Percentiles rank a stretch among this genome's conserved stretches.
Evolutionary conservation across 2,113 vertebrate genomes (phyloP).

Genomic region (Loxodonta africana): DNA sequence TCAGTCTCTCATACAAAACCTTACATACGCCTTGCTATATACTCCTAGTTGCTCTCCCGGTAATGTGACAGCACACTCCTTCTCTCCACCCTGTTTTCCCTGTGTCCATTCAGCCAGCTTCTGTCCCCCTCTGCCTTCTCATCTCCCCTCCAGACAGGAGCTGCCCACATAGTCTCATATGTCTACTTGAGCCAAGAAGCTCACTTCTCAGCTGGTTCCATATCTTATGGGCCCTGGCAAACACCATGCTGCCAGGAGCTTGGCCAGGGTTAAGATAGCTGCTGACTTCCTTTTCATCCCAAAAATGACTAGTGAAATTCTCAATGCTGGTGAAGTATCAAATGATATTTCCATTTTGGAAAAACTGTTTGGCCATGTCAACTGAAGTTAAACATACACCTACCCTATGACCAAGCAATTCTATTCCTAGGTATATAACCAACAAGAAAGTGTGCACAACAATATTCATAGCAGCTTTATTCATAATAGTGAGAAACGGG

Average conservation of each 20-base stretch:
- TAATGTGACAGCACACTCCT: no score
- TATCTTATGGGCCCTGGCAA: background rate
- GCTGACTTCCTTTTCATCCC: constrained; percentile 22
- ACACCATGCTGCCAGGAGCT: background rate
- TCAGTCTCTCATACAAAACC: no score
- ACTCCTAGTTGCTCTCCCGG: no score
- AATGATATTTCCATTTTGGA: background rate
- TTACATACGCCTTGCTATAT: no score
- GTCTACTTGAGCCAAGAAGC: no score
- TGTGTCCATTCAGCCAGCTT: no score
- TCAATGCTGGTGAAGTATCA: background rate
- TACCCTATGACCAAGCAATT: background rate
- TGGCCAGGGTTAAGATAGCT: background rate
- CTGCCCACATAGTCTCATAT: no score
- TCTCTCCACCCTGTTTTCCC: no score
- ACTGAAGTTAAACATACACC: background rate
- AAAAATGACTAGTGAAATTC: background rate
- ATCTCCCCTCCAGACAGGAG: no score
- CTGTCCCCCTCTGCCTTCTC: no score
- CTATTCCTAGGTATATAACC: background rate
- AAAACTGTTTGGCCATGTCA: background rate
- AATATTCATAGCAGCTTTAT: background rate
- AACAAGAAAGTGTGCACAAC: background rate
- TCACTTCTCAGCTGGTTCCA: background rate
- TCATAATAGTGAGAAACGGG: background rate